phyloP scores from a whole-genome alignment of 1,140 invertebrate genomes.

The Leptinotarsa lineolata region DNA sequence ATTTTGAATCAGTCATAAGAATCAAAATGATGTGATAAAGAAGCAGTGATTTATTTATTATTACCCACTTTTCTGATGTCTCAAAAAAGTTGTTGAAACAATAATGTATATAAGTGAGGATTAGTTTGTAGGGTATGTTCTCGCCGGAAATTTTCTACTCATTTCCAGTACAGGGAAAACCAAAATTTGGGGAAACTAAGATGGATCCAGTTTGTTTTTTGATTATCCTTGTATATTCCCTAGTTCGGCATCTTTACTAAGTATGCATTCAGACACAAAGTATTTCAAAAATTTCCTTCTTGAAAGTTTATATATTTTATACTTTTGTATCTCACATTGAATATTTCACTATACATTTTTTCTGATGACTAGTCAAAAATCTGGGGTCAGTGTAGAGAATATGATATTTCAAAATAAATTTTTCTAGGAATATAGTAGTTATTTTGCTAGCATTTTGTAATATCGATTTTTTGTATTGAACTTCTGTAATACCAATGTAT shows the following conservation, averaged over 20 bases:
- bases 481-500: background rate
- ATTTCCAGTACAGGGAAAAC: background rate
- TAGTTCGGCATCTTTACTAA: background rate
- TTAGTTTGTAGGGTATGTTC: background rate
- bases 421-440: background rate
- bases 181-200: background rate
- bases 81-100: background rate
- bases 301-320: conserved; percentile 2
- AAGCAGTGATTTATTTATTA: background rate
- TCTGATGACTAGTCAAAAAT: background rate
- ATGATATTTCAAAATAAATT: background rate
- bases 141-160: background rate
- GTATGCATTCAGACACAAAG: background rate
- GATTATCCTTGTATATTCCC: background rate
- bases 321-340: background rate
- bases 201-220: background rate
- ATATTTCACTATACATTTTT: background rate
- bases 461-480: background rate
- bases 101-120: background rate
- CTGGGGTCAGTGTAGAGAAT: background rate
- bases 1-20: background rate
- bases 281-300: background rate
- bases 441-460: background rate
- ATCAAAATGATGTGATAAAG: background rate
- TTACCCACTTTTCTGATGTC: background rate